Evolutionary conservation across 2,113 vertebrate genomes (phyloP).

Genomic region (Trinectes maculatus): DNA sequence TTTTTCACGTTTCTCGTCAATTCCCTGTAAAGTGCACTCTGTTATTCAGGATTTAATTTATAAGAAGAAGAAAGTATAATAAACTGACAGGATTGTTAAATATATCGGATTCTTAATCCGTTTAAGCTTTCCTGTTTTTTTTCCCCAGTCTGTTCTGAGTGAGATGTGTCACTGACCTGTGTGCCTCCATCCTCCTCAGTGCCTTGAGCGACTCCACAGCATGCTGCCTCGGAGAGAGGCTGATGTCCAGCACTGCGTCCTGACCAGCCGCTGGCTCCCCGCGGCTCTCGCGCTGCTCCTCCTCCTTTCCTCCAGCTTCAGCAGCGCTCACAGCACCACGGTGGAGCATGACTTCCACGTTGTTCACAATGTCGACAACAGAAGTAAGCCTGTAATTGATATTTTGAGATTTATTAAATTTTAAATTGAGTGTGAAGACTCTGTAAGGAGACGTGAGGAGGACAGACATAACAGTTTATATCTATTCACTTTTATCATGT

Average conservation of each 20-base stretch:
- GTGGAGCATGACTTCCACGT: slow-evolving; percentile 89
- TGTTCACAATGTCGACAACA: slow-evolving; percentile 88
- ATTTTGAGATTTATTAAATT: no score
- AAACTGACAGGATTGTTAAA: neutral
- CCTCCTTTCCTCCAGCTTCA: slow-evolving; percentile 79
- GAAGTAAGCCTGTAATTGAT: slow-evolving; percentile 82
- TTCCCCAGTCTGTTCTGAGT: neutral
- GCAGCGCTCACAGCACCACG: slow-evolving; percentile 81
- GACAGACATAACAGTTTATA: neutral
- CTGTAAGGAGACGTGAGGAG: neutral
- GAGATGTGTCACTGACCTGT: neutral
- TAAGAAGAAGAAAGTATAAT: no score
- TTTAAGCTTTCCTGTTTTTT: neutral
- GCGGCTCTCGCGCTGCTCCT: slow-evolving; percentile 80
- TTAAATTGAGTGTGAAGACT: no score
- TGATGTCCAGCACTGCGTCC: slow-evolving; percentile 60
- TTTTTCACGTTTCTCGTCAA: no score
- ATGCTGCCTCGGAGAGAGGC: slow-evolving; percentile 67
- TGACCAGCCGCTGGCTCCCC: slow-evolving; percentile 74
- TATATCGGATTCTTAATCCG: no score
- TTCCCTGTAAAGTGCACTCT: no score
- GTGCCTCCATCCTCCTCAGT: slow-evolving; percentile 35
- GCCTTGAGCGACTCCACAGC: slow-evolving; percentile 55
- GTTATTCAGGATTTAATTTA: neutral
- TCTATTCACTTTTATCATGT: neutral